Conservation (phyloP, 64 coral and sea anemone species). For the Hydrozoanthus tunicans region DNA sequence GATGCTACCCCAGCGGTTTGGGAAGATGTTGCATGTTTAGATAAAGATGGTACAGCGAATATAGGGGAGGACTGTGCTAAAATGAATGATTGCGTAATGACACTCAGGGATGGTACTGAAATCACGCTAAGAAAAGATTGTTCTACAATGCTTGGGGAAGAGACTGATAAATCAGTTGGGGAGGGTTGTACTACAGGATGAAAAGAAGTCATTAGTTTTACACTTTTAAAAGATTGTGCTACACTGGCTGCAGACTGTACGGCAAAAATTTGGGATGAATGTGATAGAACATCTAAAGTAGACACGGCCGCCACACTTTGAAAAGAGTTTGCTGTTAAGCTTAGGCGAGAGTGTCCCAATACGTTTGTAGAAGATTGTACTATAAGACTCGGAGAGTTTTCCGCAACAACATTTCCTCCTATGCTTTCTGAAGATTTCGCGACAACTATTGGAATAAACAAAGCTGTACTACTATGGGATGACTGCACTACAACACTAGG, state of each 20-base stretch:
- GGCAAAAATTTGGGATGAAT: too few species aligned
- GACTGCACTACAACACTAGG: too few species aligned
- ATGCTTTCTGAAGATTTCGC: too few species aligned
- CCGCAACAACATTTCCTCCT: too few species aligned
- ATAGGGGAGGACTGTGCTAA: background rate
- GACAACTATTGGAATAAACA: too few species aligned
- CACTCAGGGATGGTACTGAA: background rate
- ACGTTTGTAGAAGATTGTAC: too few species aligned
- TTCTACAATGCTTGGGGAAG: background rate
- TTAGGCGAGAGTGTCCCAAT: too few species aligned
- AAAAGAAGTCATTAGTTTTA: background rate
- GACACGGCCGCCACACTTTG: too few species aligned
- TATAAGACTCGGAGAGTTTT: too few species aligned
- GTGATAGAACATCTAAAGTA: too few species aligned
- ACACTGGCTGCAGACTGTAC: background rate
- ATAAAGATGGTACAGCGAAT: background rate
- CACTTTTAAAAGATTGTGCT: background rate
- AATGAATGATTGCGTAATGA: background rate
- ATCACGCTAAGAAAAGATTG: background rate
- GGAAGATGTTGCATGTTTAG: background rate
- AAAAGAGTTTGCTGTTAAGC: too few species aligned
- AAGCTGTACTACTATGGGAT: too few species aligned
- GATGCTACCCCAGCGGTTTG: background rate
- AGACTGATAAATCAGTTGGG: background rate
- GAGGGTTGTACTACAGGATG: background rate